Evolutionary conservation across 2,113 vertebrate species (phyloP), one percentile per base, ranked within the genome.

Genomic region (Spilogale gracilis): DNA sequence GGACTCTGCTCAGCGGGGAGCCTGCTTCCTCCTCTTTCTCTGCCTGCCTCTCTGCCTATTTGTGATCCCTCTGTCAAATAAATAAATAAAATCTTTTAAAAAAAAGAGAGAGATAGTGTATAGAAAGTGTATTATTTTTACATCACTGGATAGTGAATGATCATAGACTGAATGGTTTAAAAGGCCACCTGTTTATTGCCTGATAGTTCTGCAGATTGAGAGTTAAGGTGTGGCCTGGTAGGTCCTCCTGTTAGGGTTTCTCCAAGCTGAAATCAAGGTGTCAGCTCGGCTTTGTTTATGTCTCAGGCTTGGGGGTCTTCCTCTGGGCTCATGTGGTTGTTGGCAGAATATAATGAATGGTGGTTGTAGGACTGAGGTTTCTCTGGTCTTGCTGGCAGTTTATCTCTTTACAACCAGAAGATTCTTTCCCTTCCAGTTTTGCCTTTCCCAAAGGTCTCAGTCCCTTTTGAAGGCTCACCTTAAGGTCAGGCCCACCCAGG

Each of bases 331-430:
- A 5, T 20, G 30, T 6, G 45, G 52, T 27, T 83, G 38, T 45
- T 78, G n/a, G 50, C 6, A 38, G 71, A 84, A 48, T 32, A 25
- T 27, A 67, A 12, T 25, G 14, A 9, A 1, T n/a, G 43, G 21
- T 50, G 11, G 50, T 56, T 50, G 13, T 45, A 63, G 61, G 54
- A 50, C 21, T 58, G 21, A 78, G 20, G 0, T 69, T 78, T 45
- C 11, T 78, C 48, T 76, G 71, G 45, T 67, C 50, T 83, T 25
- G n/a, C 25, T 38, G 45, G 32, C 4, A 21, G 0, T 84, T 67
- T 94, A 25, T 91, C 74, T 81, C 63, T 91, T 95, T 65, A 78
- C 87, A 90, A 52, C 8, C 38, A 90, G 67, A 23, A 67, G 48
- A 20, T 90, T 71, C 30, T 79, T 89, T 63, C 38, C 18, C 50